Percentiles rank a stretch among this genome's conserved stretches.
These are phyloP conservation scores for Mythimna ferrago DNA, from an alignment of 2,888 invertebrate genomes.

Conservation along the genomic window DNA sequence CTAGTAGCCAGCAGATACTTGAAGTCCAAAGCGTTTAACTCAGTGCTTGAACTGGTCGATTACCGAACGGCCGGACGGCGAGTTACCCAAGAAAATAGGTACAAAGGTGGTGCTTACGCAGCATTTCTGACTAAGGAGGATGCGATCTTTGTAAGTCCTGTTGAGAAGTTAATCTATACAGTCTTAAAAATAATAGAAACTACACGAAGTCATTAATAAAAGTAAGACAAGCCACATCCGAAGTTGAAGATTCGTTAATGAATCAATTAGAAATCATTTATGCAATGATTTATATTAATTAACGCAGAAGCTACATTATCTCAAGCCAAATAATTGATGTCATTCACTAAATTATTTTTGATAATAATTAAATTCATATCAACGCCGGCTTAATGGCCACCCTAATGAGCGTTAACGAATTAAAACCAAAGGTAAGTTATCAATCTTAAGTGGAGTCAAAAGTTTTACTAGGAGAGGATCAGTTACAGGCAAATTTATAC, in stretches of 20 bases:
- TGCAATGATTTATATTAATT: slow-evolving; percentile 21
- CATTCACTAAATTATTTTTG: slow-evolving; percentile 26
- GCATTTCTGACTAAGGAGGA: background rate
- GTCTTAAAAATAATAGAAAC: background rate
- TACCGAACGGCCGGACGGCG: too few relatives aligned
- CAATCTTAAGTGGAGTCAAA: slow-evolving; percentile 44
- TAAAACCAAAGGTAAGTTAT: slow-evolving; percentile 49
- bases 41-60: too few relatives aligned
- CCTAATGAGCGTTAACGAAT: slow-evolving; percentile 58
- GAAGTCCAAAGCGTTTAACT: too few relatives aligned
- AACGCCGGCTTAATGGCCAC: slow-evolving; percentile 41
- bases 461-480: slow-evolving; percentile 11
- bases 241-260: background rate
- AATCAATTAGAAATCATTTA: background rate
- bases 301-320: slow-evolving; percentile 16
- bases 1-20: too few relatives aligned
- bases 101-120: background rate
- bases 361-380: slow-evolving; percentile 33
- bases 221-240: background rate
- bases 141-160: background rate
- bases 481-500: slow-evolving; percentile 28
- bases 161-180: background rate
- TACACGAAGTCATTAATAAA: too few relatives aligned
- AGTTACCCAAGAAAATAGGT: background rate
- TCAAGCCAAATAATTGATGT: slow-evolving; percentile 30